Base-by-base conservation (phyloP, 2,797 vertebrate genomes). In the Acanthiza pusilla region DNA sequence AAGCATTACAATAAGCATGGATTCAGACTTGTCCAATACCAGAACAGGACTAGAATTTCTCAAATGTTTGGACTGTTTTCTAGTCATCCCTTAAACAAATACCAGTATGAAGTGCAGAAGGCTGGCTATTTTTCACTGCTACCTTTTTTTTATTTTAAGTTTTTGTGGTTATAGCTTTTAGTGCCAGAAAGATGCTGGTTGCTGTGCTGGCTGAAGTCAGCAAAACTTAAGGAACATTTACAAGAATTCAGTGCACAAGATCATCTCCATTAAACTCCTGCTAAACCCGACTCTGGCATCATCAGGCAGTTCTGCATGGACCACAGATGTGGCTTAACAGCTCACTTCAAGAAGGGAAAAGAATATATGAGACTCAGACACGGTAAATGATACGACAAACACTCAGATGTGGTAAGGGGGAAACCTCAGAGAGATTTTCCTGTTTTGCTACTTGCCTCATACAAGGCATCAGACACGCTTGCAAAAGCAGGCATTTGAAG, bases 171-270 rank as follows among this genome's bases (percentile, higher is more conserved):
- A n/a, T 1, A 84, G 63, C 5, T 76, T 78, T 85, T 14, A 81
- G 60, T 50, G 63, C 48, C 86, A 92, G 61, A 85, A 82, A 61
- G 63, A 90, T 55, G 60, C 48, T 58, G 36, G n/a, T 90, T 66
- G 70, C 76, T 78, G 40, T 9, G 58, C 66, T 70, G 70, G 54
- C 43, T 93, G 43, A 94, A 87, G 77, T 73, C 96, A 94, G 90
- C 91, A 96, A 58, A 95, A 93, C 63, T 79, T 70, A 36, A 70
- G 71, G 63, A 95, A 90, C 34, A 32, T 76, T 79, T 78, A 75
- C 60, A 76, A 76, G 77, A 77, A 91, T 47, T 79, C 11, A 5
- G 74, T 8, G 38, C 45, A 87, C 55, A 67, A 67, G 55, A 92
- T 58, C 29, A 71, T 74, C 60, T 94, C 65, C 32, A 14, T 73